Conservation (phyloP, 2,888 invertebrate genomes). For the Germaria angustata region DNA sequence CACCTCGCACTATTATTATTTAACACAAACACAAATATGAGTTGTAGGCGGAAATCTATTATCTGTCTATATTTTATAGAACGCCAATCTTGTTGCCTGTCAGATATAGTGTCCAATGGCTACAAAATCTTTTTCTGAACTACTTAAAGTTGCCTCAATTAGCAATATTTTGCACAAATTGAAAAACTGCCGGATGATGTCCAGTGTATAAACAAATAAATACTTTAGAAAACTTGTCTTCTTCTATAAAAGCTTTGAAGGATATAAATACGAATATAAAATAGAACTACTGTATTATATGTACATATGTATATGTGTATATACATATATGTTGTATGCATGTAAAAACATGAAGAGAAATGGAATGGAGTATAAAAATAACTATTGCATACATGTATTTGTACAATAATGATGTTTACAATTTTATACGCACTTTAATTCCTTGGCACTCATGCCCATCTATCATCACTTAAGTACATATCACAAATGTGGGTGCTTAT, state of each 20-base stretch:
- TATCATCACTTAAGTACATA: background rate
- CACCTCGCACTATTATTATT: background rate
- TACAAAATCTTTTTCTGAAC: no score
- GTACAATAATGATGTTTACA: conserved; percentile 29
- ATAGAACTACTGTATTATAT: no score
- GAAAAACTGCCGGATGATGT: background rate
- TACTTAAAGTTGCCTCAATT: no score
- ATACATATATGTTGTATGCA: background rate
- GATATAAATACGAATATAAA: background rate
- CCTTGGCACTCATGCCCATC: background rate
- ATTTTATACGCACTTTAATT: conserved; percentile 33
- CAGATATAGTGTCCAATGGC: no score
- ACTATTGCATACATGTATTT: conserved; percentile 11
- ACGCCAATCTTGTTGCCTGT: no score
- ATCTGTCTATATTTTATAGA: no score
- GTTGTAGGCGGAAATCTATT: no score
- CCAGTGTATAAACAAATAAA: background rate
- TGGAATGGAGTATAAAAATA: background rate
- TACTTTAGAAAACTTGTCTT: background rate
- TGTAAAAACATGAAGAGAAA: background rate
- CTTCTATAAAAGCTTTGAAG: background rate
- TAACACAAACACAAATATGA: no score
- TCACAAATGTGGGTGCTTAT: background rate
- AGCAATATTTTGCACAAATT: background rate
- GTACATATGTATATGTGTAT: no score